These are phyloP conservation scores for Dryobotodes eremita DNA, from an alignment of 2,888 invertebrate genomes.

Conservation along the genomic window DNA sequence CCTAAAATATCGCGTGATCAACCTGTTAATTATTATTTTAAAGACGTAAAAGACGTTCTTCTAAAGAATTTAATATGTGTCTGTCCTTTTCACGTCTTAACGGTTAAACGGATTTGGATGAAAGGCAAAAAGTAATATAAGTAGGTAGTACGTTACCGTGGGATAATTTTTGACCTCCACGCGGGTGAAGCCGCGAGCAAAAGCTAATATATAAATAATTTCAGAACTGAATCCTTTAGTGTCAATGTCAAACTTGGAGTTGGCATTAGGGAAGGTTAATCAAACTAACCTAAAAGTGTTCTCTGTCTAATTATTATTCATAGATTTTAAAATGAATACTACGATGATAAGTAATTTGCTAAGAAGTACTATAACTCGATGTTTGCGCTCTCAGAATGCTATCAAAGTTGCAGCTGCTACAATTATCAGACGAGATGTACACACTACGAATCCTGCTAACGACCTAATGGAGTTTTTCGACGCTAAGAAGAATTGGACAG, in stretches of 20 bases:
- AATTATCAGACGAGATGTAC: slow-evolving; percentile 71
- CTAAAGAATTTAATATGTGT: not conserved
- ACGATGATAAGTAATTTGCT: slow-evolving; percentile 69
- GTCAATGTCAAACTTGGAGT: slow-evolving; percentile 21
- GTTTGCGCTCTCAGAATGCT: slow-evolving; percentile 73
- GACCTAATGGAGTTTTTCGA: slow-evolving; percentile 98
- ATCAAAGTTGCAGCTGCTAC: slow-evolving; percentile 63
- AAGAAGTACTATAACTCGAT: slow-evolving; percentile 68
- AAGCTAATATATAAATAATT: not conserved
- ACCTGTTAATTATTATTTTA: not conserved
- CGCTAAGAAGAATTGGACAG: slow-evolving; percentile 95
- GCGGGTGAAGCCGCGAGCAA: not conserved
- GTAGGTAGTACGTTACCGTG: not conserved
- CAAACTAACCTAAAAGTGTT: slow-evolving; percentile 25
- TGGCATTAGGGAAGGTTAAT: not conserved
- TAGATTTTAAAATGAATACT: slow-evolving; percentile 68
- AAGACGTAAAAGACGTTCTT: not conserved
- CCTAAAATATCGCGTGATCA: too few relatives aligned
- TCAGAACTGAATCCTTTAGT: slow-evolving; percentile 15
- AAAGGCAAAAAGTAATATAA: too few relatives aligned
- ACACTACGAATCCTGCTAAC: slow-evolving; percentile 81
- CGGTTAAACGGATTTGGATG: not conserved
- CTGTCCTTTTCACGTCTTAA: not conserved
- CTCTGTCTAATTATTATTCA: not conserved
- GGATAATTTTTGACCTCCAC: not conserved